Percentiles rank a stretch among this genome's conserved stretches.
Conservation (phyloP, 2,888 invertebrate species). For the Lasioglossum villosulum region DNA sequence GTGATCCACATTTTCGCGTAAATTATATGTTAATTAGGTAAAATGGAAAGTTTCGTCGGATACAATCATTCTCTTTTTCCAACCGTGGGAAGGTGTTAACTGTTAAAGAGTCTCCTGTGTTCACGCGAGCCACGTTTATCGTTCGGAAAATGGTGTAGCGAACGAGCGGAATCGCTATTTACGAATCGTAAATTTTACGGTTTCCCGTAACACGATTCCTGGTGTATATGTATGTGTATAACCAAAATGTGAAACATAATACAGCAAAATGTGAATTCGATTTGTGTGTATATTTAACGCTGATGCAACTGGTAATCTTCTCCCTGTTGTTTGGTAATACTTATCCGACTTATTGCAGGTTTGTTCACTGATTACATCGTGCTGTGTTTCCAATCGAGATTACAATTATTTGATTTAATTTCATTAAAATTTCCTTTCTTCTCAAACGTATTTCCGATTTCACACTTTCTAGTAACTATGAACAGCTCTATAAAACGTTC, state of each 20-base stretch:
- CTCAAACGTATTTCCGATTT: background rate
- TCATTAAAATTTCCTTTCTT: background rate
- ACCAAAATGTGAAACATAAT: slow-evolving; percentile 22
- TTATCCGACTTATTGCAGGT: slow-evolving; percentile 25
- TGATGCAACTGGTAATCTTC: slow-evolving; percentile 37
- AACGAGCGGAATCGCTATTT: slow-evolving; percentile 20
- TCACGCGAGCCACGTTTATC: background rate
- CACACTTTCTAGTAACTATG: background rate
- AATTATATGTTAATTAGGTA: background rate
- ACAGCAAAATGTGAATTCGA: slow-evolving; percentile 35
- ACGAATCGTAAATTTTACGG: background rate
- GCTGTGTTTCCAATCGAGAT: background rate
- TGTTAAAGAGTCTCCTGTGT: background rate
- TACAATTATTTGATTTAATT: background rate
- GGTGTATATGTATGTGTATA: background rate
- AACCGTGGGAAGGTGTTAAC: background rate
- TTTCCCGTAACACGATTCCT: background rate
- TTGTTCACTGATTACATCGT: slow-evolving; percentile 5
- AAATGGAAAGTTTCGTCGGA: background rate
- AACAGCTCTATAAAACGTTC: background rate
- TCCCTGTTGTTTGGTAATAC: slow-evolving; percentile 11
- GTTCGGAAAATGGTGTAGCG: background rate
- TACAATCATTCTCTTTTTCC: background rate
- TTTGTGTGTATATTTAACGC: slow-evolving; percentile 41
- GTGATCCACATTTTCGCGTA: background rate